phyloP scores from a whole-genome alignment of 2,797 vertebrate genomes.

The Propithecus deckenii region DNA sequence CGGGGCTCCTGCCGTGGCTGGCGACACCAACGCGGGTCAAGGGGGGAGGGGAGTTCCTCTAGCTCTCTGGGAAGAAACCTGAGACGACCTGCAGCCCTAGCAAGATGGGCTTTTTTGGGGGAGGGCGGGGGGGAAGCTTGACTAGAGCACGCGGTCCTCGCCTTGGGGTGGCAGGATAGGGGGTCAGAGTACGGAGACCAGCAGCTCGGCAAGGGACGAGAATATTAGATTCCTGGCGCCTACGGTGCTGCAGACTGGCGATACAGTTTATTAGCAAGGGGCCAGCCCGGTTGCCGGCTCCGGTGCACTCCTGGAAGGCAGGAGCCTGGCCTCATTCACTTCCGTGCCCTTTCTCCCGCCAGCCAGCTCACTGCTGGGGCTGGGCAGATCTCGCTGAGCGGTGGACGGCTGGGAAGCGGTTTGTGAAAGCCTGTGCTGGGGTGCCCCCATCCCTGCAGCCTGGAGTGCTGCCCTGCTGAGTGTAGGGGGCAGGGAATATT shows the following conservation, averaged over 20 bases:
- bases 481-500: background rate
- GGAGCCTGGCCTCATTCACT: background rate
- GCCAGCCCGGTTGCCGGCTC: background rate
- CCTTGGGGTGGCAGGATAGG: background rate
- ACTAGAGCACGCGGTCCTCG: constrained; percentile 15
- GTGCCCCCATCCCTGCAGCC: background rate
- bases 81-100: background rate
- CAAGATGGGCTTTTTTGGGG: background rate
- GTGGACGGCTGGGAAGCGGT: background rate
- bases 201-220: background rate
- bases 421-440: background rate
- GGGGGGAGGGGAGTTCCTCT: background rate
- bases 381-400: background rate
- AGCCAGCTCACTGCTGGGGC: background rate
- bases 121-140: background rate
- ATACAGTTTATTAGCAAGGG: background rate
- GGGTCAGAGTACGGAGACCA: background rate
- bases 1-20: background rate
- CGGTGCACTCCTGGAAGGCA: background rate
- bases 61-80: constrained; percentile 13
- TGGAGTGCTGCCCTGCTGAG: background rate
- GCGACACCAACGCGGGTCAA: rapidly evolving
- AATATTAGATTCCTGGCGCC: background rate
- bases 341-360: background rate
- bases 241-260: background rate